These are phyloP conservation scores for Chrysodeixis includens DNA, from an alignment of 2,888 invertebrate species.

Conservation along the genomic window DNA sequence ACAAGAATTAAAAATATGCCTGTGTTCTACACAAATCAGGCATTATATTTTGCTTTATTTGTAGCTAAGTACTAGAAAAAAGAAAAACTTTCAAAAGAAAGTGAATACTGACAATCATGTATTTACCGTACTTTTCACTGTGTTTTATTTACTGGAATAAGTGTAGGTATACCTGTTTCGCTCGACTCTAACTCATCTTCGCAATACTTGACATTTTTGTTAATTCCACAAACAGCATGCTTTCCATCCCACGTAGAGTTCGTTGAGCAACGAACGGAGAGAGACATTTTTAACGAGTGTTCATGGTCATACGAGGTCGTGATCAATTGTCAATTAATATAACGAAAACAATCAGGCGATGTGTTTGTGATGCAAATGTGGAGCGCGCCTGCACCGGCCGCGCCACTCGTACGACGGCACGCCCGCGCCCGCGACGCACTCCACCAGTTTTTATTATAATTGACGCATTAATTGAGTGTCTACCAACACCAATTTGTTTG, in stretches of 20 bases:
- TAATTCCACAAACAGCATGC: neutral
- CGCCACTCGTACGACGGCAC: slow-evolving; percentile 9
- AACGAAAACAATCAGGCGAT: slow-evolving; percentile 44
- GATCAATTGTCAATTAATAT: slow-evolving; percentile 54
- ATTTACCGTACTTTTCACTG: too few relatives aligned
- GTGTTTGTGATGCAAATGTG: slow-evolving; percentile 59
- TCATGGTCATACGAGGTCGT: slow-evolving; percentile 4
- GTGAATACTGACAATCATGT: too few relatives aligned
- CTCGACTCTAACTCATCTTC: neutral
- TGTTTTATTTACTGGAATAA: neutral
- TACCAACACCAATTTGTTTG: slow-evolving; percentile 19
- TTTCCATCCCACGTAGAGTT: neutral
- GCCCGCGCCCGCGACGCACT: slow-evolving; percentile 14
- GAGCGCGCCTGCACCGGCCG: neutral
- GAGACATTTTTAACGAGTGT: neutral
- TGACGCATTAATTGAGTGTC: slow-evolving; percentile 35
- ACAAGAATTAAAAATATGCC: neutral
- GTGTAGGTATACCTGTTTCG: neutral
- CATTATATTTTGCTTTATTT: neutral
- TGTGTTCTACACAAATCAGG: neutral
- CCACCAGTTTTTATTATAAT: slow-evolving; percentile 34
- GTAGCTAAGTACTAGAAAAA: neutral
- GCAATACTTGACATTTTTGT: neutral
- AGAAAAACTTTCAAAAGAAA: too few relatives aligned
- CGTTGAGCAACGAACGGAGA: neutral